phyloP scores from a whole-genome alignment of 2,888 invertebrate species.

The Agelastica alni region DNA sequence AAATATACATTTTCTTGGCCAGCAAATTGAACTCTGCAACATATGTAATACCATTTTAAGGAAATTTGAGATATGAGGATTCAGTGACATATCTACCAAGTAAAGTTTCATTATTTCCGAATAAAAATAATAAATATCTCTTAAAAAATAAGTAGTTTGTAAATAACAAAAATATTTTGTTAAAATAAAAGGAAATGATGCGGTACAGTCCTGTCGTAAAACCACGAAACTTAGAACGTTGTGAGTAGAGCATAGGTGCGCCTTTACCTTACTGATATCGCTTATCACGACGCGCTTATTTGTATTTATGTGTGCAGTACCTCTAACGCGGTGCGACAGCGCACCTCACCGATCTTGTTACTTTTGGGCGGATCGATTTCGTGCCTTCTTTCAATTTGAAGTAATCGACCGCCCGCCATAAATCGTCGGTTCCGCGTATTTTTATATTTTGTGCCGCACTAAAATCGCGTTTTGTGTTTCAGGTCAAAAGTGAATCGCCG shows the following conservation, averaged over 20 bases:
- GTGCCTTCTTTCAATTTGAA: slow-evolving; percentile 28
- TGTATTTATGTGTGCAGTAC: slow-evolving; percentile 30
- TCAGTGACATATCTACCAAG: no score
- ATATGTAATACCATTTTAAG: no score
- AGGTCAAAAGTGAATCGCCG: slow-evolving; percentile 42
- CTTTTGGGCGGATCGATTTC: slow-evolving; percentile 40
- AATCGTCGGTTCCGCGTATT: no score
- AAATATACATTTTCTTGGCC: no score
- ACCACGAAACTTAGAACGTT: slow-evolving; percentile 13
- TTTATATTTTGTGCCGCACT: slow-evolving; percentile 24
- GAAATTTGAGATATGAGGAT: no score
- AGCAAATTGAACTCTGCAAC: no score
- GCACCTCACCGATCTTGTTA: slow-evolving; percentile 45
- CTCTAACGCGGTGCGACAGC: slow-evolving; percentile 25
- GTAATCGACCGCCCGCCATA: no score
- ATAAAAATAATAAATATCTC: no score
- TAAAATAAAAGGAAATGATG: slow-evolving; percentile 9
- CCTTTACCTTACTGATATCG: slow-evolving; percentile 41
- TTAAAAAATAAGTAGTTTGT: no score
- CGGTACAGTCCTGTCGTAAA: slow-evolving; percentile 16
- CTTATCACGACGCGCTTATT: slow-evolving; percentile 30
- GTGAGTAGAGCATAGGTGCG: slow-evolving; percentile 38
- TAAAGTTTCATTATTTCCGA: no score
- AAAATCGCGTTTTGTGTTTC: slow-evolving; percentile 41
- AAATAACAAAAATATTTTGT: no score